Base-by-base conservation (phyloP, 2,888 invertebrate genomes). In the Ptilodon capucinus region DNA sequence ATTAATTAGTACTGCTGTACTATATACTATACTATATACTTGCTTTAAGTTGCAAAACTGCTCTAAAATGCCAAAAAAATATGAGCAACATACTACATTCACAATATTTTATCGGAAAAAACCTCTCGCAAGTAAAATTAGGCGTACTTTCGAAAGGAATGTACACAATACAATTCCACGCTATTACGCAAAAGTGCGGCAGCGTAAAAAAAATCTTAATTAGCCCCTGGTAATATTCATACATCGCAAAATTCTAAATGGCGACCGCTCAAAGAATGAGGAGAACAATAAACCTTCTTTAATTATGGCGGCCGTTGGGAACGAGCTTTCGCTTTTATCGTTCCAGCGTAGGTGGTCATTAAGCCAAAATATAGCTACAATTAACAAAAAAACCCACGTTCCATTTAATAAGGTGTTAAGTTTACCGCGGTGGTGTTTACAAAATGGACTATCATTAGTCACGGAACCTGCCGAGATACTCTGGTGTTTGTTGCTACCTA, bases 331-430 rank as follows among this genome's bases (percentile, higher is more conserved):
- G 71, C 84, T 80, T 83, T 87, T 84, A 88, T 81, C 86, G 84
- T 72, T 59, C 71, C 71, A 72, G 70, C 77, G 81, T 85, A 83
- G 79, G 79, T 78, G 76, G 81, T 74, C 81, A 74, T 87, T 90
- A 83, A 76, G 77, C 78, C 81, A 71, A 86, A 86, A 87, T 86
- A 86, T 82, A 76, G 82, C 77, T 72, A 73, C 82, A 84, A 89
- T 89, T 88, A 89, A 82, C 85, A 84, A 87, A 88, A 81, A 90
- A 86, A 84, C 78, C 81, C 76, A 74, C 79, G 78, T 78, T 59
- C 66, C 70, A 61, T 76, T 86, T 87, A 86, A 89, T 85, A 85
- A 84, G 83, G 87, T 88, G 86, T 86, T 85, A 84, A 86, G 79
- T 83, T 84, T 78, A 74, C 78, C 76, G 74, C 74, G 54, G 69